phyloP scores from a whole-genome alignment of 1,140 invertebrate genomes.

The Drosophila pseudoananassae region DNA sequence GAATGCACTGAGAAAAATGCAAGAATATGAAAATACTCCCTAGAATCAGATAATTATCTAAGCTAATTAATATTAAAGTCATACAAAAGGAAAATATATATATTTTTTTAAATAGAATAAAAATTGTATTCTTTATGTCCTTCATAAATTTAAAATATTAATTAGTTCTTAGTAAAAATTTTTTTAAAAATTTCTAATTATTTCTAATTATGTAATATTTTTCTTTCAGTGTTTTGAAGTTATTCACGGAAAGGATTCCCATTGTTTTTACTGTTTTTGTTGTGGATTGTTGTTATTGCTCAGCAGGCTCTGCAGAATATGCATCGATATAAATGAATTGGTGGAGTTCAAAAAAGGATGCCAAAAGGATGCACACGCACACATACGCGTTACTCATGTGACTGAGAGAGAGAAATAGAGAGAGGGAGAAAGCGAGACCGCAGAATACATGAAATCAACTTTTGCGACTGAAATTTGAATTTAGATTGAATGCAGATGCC shows the following conservation, averaged over 20 bases:
- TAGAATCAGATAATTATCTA: no score
- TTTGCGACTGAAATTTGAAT: constrained; percentile 20
- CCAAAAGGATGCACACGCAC: constrained; percentile 6
- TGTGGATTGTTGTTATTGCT: constrained; percentile 27
- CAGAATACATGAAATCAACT: constrained; percentile 14
- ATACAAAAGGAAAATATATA: no score
- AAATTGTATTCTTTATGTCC: no score
- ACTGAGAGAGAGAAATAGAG: not conserved
- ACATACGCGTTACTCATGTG: constrained; percentile 2
- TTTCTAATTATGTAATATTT: not conserved
- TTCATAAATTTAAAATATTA: no score
- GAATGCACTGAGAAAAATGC: not conserved
- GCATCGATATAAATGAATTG: constrained; percentile 55
- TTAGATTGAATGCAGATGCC: constrained; percentile 21
- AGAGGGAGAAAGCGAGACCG: not conserved
- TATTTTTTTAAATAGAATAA: no score
- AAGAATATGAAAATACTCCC: no score
- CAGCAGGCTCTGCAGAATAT: constrained; percentile 44
- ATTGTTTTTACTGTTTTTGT: constrained; percentile 39
- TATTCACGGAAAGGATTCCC: constrained; percentile 29
- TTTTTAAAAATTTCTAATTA: not conserved
- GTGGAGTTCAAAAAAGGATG: constrained; percentile 22
- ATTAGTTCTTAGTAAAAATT: no score
- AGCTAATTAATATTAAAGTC: no score
- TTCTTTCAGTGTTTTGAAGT: constrained; percentile 5